These are phyloP conservation scores for Rhagonycha lutea DNA, from an alignment of 2,888 invertebrate genomes.

Conservation along the genomic window DNA sequence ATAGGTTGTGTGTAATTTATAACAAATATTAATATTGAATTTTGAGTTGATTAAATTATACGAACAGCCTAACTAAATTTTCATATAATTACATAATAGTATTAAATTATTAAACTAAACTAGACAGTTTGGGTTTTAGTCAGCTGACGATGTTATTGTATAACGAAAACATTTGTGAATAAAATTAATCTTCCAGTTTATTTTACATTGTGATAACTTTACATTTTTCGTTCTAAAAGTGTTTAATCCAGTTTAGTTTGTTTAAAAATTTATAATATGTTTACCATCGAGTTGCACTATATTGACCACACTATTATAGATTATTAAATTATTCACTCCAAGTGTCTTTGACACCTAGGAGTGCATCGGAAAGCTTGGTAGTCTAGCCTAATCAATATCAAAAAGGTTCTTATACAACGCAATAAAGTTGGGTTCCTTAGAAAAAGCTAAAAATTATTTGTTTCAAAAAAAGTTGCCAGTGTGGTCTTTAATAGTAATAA, in stretches of 20 bases:
- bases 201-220: no score
- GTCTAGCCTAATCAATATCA: neutral
- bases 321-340: neutral
- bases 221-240: no score
- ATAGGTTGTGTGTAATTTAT: neutral
- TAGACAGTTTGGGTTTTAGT: no score
- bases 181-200: no score
- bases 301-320: no score
- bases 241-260: no score
- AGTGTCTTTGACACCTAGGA: neutral
- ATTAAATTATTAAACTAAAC: no score
- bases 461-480: neutral
- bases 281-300: no score
- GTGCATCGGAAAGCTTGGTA: neutral
- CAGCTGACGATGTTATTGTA: no score
- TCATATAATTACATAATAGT: neutral
- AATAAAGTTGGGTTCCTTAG: neutral
- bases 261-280: no score
- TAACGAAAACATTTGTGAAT: no score
- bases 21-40: neutral
- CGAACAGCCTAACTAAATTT: neutral
- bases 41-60: neutral
- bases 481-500: neutral
- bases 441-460: neutral
- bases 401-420: neutral